Base-by-base conservation (phyloP, 1,140 invertebrate genomes). In the Maniola jurtina region DNA sequence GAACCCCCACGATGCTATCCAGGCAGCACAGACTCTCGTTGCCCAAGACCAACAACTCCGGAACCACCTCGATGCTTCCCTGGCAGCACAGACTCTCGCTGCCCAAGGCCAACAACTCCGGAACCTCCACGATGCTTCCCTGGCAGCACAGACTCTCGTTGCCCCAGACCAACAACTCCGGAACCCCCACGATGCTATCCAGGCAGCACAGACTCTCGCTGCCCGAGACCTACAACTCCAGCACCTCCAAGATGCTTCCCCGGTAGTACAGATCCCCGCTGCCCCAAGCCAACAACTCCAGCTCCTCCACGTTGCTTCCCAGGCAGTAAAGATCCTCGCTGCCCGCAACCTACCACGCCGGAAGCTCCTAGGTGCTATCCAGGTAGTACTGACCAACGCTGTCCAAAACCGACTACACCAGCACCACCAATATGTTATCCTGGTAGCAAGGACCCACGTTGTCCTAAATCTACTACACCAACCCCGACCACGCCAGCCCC, bases 111-210 rank as follows among this genome's bases (percentile, higher is more conserved):
- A 60, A 57, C 80, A 5, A 68, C 70, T 5, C 65, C 61, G 8
- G 65, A 58, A 54, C 77, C 64, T 75, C 75, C 55, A 64, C 42
- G 61, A 15, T 89, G 86, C 57, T 84, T 71, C 69, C 84, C 84
- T 25, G 83, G 83, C 6, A 86, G 83, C 15, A 77, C 61, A 4
- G 91, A 92, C 72, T 87, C 91, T 8, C 59, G 88, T 13, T 92
- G 91, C 4, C 25, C 25, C 4, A 25, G 4, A 25, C 25, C 25
- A 25, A 25, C 25, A 2, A 25, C 25, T 67, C 80, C 84, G 36
- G 77, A 73, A 75, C 74, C 82, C 15, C 64, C 71, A 13, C 61
- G 63, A 14, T 81, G 81, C 47, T 79, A 68, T 62, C 77, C 76
- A 40, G 80, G 86, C 6, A 76, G 75, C 15, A 83, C 72, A 4